phyloP scores from a whole-genome alignment of 2,888 invertebrate genomes.

The Athalia cordata region DNA sequence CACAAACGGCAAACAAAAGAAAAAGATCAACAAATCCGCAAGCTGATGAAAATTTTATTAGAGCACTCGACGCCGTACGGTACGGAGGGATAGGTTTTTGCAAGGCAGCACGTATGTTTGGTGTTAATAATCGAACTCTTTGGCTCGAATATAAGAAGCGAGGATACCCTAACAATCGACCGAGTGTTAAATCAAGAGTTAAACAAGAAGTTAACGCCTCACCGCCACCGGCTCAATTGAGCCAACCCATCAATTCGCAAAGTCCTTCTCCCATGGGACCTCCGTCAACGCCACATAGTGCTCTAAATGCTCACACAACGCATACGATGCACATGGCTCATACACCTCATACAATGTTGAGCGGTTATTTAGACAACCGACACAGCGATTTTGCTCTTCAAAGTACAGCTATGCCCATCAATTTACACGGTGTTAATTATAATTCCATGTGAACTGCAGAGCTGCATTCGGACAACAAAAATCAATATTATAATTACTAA shows the following conservation, averaged over 20 bases:
- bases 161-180: slow-evolving; percentile 87
- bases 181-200: slow-evolving; percentile 85
- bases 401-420: slow-evolving; percentile 81
- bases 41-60: slow-evolving; percentile 87
- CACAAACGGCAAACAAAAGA: slow-evolving; percentile 75
- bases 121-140: slow-evolving; percentile 89
- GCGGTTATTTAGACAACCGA: slow-evolving; percentile 81
- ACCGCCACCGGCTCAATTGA: slow-evolving; percentile 75
- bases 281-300: slow-evolving; percentile 62
- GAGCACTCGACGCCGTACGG: slow-evolving; percentile 87
- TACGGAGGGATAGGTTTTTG: slow-evolving; percentile 91
- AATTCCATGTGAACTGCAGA: slow-evolving; percentile 81
- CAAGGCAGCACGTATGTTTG: slow-evolving; percentile 88
- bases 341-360: slow-evolving; percentile 80
- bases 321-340: slow-evolving; percentile 79
- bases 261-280: slow-evolving; percentile 73
- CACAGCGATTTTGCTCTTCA: slow-evolving; percentile 81
- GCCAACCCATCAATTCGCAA: slow-evolving; percentile 73
- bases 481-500: slow-evolving; percentile 26
- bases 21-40: slow-evolving; percentile 87
- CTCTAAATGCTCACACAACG: slow-evolving; percentile 66
- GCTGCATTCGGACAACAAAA: slow-evolving; percentile 34
- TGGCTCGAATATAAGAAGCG: slow-evolving; percentile 91
- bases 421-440: slow-evolving; percentile 85
- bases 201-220: slow-evolving; percentile 81